phyloP scores from a whole-genome alignment of 2,797 vertebrate genomes.

The Scolopax rusticola region DNA sequence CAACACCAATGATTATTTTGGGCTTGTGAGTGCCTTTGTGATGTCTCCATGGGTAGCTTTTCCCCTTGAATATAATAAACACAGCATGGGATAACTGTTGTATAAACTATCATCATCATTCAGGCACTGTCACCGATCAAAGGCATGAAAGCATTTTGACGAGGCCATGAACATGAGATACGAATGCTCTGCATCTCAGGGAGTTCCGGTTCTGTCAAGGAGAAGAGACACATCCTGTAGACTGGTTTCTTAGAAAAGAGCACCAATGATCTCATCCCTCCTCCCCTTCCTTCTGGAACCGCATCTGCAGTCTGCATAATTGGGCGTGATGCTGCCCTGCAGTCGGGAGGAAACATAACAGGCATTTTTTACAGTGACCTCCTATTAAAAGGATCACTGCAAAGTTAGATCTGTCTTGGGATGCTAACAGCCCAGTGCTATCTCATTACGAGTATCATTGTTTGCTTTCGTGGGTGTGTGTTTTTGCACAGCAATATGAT shows the following conservation, averaged over 20 bases:
- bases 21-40: not conserved
- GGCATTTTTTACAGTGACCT: not conserved
- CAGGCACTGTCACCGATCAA: not conserved
- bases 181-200: not conserved
- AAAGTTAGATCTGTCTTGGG: not conserved
- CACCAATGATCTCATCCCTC: constrained; percentile 22
- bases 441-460: not conserved
- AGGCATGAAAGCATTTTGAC: not conserved
- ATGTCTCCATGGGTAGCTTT: not conserved
- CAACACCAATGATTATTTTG: constrained; percentile 2
- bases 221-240: constrained; percentile 19
- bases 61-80: not conserved
- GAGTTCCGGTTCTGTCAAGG: not conserved
- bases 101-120: not conserved
- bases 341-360: not conserved
- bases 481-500: not conserved
- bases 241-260: constrained; percentile 33
- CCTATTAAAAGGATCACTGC: not conserved
- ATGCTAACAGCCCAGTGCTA: not conserved
- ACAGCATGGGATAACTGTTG: not conserved
- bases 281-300: not conserved
- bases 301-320: constrained; percentile 9
- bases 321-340: not conserved
- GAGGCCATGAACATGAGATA: not conserved
- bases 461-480: not conserved